A percentile compares a stretch with the other conserved stretches of the same genome.
phyloP scores from a whole-genome alignment of 2,888 invertebrate genomes.

The Acleris sparsana region DNA sequence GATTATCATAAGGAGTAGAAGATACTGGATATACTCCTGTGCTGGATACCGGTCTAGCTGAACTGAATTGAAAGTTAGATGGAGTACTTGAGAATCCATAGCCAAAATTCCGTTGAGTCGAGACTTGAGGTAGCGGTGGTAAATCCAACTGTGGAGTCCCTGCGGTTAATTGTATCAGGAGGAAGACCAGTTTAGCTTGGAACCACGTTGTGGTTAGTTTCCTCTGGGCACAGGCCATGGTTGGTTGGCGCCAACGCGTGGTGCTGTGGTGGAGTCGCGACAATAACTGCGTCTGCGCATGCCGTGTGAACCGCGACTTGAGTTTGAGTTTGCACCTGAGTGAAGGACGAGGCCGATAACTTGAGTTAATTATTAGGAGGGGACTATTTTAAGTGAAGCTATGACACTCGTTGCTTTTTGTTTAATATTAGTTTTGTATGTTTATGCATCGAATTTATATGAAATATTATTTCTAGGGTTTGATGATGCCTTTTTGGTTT shows the following conservation, averaged over 20 bases:
- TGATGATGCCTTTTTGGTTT: too few species aligned
- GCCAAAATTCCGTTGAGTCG: constrained; percentile 64
- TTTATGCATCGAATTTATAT: too few species aligned
- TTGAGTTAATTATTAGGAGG: constrained; percentile 8
- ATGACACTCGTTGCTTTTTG: too few species aligned
- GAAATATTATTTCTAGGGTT: too few species aligned
- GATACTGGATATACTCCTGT: constrained; percentile 66
- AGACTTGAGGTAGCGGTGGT: constrained; percentile 74
- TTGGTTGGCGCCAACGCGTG: constrained; percentile 68
- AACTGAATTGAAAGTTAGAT: constrained; percentile 65
- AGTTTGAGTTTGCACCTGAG: neutral
- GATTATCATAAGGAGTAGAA: constrained; percentile 61
- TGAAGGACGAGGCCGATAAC: constrained; percentile 31
- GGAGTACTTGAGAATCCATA: constrained; percentile 71
- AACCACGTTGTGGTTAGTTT: constrained; percentile 57
- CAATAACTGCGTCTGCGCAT: constrained; percentile 68
- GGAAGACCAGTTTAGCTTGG: constrained; percentile 53
- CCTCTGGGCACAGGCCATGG: constrained; percentile 65
- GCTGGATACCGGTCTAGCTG: constrained; percentile 58
- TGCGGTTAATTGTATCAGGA: constrained; percentile 45
- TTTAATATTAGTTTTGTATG: too few species aligned
- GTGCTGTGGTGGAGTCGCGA: constrained; percentile 68
- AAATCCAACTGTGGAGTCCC: constrained; percentile 80
- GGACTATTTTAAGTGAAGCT: neutral
- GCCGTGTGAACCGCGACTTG: constrained; percentile 67